Conservation (phyloP, 2,113 vertebrate species). For the Choloepus hoffmanni region DNA sequence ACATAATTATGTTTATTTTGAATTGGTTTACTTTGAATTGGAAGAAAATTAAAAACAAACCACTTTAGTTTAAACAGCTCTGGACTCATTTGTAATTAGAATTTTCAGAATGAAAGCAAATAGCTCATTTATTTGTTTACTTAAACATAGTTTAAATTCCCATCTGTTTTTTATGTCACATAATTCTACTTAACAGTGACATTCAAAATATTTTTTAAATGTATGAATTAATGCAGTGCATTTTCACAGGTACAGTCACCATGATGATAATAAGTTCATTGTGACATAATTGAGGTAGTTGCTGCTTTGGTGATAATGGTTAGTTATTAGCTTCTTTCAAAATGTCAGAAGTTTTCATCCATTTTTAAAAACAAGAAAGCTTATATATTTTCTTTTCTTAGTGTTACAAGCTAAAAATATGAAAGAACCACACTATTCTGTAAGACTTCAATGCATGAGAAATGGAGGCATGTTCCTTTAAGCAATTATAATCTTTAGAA, state of each 20-base stretch:
- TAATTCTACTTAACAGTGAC: background rate
- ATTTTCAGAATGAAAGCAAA: background rate
- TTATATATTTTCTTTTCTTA: background rate
- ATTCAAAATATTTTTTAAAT: background rate
- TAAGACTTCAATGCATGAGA: background rate
- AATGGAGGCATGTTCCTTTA: background rate
- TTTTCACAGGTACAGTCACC: background rate
- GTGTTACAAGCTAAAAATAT: background rate
- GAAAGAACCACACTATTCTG: background rate
- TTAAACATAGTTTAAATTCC: conserved; percentile 42
- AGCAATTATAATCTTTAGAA: background rate
- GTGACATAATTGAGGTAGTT: background rate
- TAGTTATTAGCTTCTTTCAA: conserved; percentile 36
- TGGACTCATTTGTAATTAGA: background rate
- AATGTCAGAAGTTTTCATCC: background rate
- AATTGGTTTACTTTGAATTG: background rate
- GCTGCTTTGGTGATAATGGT: conserved; percentile 20
- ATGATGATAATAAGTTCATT: conserved; percentile 12
- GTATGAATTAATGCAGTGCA: background rate
- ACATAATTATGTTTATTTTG: background rate
- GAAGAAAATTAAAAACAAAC: background rate
- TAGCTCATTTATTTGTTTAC: background rate
- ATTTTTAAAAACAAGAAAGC: background rate
- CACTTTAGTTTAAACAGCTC: background rate
- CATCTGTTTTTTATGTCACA: background rate